Conservation (phyloP, 2,888 invertebrate species). For the Aspidiotus rigidus region DNA sequence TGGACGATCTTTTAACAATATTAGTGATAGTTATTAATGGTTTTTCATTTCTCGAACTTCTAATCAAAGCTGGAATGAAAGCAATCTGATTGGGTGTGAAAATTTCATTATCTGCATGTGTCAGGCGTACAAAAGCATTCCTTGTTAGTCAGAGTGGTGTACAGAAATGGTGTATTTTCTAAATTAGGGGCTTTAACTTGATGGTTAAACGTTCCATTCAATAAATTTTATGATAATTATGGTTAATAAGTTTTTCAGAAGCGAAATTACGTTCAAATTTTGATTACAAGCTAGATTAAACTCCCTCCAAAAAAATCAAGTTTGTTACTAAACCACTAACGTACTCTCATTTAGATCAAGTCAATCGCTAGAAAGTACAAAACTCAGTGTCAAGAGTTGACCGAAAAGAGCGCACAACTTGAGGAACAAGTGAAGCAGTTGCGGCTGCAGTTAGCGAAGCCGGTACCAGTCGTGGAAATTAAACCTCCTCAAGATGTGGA, state of each 20-base stretch:
- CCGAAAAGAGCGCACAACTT: conserved; percentile 56
- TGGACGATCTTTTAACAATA: background rate
- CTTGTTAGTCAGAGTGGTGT: too few species aligned
- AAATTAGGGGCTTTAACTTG: too few species aligned
- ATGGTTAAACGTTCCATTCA: too few species aligned
- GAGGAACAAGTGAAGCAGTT: conserved; percentile 48
- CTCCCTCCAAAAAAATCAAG: too few species aligned
- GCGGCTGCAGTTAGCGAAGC: conserved; percentile 41
- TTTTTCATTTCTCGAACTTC: too few species aligned
- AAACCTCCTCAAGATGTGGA: conserved; percentile 42
- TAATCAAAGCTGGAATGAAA: too few species aligned
- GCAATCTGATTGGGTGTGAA: too few species aligned
- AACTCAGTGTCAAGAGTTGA: conserved; percentile 67
- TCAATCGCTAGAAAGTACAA: conserved; percentile 85
- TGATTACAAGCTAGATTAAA: background rate
- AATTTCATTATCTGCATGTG: too few species aligned
- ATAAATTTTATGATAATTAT: too few species aligned
- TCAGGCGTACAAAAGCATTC: too few species aligned
- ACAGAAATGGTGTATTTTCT: too few species aligned
- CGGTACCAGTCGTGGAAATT: conserved; percentile 42
- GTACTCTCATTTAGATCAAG: conserved; percentile 12
- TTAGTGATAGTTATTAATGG: background rate
- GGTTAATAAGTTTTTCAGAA: too few species aligned
- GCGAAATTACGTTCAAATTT: background rate
- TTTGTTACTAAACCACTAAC: background rate